Evolutionary conservation across 2,888 invertebrate genomes (phyloP).

Genomic region (Scaptomyza parva): DNA sequence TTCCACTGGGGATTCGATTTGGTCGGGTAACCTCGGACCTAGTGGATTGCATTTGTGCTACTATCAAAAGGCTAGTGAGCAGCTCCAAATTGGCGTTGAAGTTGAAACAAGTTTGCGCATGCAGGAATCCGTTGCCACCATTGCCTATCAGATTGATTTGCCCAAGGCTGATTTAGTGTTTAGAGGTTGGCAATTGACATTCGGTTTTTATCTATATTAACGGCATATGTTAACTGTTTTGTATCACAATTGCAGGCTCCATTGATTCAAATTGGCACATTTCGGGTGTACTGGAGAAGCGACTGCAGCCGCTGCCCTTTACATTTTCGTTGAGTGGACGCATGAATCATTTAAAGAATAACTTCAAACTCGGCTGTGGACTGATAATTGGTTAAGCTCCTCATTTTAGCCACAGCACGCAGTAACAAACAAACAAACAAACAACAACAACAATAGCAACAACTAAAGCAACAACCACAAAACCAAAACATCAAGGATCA

Average conservation of each 20-base stretch:
- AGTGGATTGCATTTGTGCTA: slow-evolving; percentile 95
- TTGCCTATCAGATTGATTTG: slow-evolving; percentile 97
- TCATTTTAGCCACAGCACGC: background rate
- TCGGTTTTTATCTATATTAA: background rate
- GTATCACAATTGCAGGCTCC: slow-evolving; percentile 88
- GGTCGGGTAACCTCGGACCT: slow-evolving; percentile 91
- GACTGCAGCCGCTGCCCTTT: slow-evolving; percentile 96
- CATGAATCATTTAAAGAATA: slow-evolving; percentile 96
- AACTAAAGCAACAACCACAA: slow-evolving; percentile 9
- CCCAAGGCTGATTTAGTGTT: slow-evolving; percentile 97
- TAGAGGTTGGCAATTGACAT: slow-evolving; percentile 89
- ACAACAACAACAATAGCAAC: slow-evolving; percentile 3
- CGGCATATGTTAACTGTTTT: background rate
- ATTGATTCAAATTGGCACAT: slow-evolving; percentile 97
- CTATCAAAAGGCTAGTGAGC: slow-evolving; percentile 96
- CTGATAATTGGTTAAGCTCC: slow-evolving; percentile 93
- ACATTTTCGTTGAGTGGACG: slow-evolving; percentile 96
- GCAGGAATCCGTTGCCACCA: slow-evolving; percentile 95
- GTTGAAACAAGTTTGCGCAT: slow-evolving; percentile 96
- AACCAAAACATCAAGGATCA: background rate
- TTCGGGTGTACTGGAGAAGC: slow-evolving; percentile 97
- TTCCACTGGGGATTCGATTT: slow-evolving; percentile 86
- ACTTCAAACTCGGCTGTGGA: slow-evolving; percentile 97
- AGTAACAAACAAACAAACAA: slow-evolving; percentile 3
- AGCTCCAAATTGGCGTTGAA: slow-evolving; percentile 96